Conservation (phyloP, 2,888 invertebrate genomes). For the Melitaea athalia region DNA sequence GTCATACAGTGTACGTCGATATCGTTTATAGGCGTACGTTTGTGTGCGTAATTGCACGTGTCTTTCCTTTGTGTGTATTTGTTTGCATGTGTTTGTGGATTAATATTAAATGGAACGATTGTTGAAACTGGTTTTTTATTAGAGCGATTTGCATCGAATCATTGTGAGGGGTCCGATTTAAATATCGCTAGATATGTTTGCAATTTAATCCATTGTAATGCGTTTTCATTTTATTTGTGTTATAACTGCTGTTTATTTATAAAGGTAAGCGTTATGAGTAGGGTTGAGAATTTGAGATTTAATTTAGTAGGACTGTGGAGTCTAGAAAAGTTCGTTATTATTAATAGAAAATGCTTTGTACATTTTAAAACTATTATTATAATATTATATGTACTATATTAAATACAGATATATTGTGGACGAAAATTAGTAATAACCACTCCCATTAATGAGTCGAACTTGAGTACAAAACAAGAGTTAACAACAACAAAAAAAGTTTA, state of each 20-base stretch:
- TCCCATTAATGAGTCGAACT: not conserved
- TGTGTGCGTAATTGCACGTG: slow-evolving; percentile 2
- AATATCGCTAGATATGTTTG: slow-evolving; percentile 15
- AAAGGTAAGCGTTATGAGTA: not conserved
- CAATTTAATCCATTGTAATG: slow-evolving; percentile 14
- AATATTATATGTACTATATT: no score
- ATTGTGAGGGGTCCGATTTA: slow-evolving; percentile 15
- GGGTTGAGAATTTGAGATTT: no score
- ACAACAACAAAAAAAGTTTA: not conserved
- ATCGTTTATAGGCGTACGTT: not conserved
- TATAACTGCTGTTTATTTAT: not conserved
- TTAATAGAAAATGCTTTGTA: no score
- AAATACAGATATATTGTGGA: no score
- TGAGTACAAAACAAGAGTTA: not conserved
- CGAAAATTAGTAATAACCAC: not conserved
- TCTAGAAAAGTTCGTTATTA: no score
- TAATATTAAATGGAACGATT: slow-evolving; percentile 31
- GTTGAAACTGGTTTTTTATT: slow-evolving; percentile 26
- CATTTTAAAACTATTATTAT: no score
- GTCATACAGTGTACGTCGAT: slow-evolving; percentile 15
- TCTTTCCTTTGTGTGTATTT: slow-evolving; percentile 5
- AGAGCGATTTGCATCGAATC: slow-evolving; percentile 29
- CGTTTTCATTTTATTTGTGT: not conserved
- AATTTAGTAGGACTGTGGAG: not conserved
- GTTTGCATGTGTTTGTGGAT: slow-evolving; percentile 26